Conservation (phyloP, 2,113 vertebrate genomes). For the Bothrops jararaca region DNA sequence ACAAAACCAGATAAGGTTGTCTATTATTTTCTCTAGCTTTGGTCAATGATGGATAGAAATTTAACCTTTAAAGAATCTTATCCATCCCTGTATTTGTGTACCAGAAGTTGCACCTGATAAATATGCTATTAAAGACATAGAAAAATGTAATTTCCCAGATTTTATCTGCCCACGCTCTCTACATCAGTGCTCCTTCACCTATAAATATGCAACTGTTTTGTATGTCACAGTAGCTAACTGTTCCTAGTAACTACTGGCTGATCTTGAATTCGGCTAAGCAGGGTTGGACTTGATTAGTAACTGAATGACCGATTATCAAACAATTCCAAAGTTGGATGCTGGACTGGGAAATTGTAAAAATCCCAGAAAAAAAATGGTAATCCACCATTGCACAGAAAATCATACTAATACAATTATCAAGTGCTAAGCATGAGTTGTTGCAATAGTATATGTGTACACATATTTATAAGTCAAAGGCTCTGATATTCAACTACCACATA, state of each 20-base stretch:
- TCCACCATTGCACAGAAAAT: neutral
- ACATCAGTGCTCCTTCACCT: neutral
- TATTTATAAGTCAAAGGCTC: neutral
- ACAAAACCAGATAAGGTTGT: neutral
- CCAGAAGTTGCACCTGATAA: neutral
- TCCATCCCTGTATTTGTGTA: neutral
- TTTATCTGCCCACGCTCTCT: neutral
- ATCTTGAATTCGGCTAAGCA: neutral
- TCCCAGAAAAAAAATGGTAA: neutral
- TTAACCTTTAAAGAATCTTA: neutral
- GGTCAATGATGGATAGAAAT: neutral
- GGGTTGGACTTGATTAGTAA: neutral
- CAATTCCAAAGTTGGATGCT: neutral
- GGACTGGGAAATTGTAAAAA: neutral
- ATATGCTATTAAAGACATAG: neutral
- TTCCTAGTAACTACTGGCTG: neutral
- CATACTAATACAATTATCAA: neutral
- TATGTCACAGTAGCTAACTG: neutral
- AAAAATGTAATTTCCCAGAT: neutral
- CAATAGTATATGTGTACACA: neutral
- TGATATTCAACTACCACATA: neutral
- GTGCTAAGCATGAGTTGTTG: neutral
- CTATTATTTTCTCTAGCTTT: neutral
- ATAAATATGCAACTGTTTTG: neutral
- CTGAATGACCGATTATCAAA: neutral